These are phyloP conservation scores for Neofelis nebulosa DNA, from an alignment of 2,113 vertebrate species.

Conservation along the genomic window DNA sequence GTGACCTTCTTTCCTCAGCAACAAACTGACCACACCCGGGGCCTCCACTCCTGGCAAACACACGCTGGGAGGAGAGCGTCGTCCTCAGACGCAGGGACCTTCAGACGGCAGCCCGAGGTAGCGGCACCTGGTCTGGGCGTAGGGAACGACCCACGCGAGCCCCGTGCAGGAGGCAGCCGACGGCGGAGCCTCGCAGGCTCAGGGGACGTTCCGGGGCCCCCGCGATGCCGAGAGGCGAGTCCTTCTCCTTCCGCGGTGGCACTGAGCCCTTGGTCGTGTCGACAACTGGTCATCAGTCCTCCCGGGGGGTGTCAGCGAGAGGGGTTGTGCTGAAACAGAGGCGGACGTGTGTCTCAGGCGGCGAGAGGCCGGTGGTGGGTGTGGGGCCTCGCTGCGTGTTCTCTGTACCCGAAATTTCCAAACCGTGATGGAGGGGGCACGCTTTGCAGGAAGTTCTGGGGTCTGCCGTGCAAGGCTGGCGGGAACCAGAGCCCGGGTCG, in stretches of 20 bases:
- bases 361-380: too few relatives aligned
- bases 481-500: neutral
- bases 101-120: rapidly evolving
- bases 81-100: neutral
- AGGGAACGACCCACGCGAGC: rapidly evolving
- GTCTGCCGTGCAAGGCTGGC: neutral
- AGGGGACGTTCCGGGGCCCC: rapidly evolving
- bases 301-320: neutral
- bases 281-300: too few relatives aligned
- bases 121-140: neutral
- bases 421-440: neutral
- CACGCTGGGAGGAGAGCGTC: rapidly evolving
- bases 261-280: too few relatives aligned
- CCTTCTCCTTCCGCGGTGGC: neutral
- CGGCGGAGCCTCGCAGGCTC: rapidly evolving
- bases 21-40: neutral
- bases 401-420: neutral
- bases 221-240: rapidly evolving
- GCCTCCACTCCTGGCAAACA: neutral
- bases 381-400: neutral
- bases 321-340: neutral
- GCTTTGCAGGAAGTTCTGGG: neutral
- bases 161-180: rapidly evolving
- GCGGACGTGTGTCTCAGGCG: too few relatives aligned
- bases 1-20: neutral